Conservation (phyloP, 1,140 invertebrate genomes). For the Tenebrio molitor region DNA sequence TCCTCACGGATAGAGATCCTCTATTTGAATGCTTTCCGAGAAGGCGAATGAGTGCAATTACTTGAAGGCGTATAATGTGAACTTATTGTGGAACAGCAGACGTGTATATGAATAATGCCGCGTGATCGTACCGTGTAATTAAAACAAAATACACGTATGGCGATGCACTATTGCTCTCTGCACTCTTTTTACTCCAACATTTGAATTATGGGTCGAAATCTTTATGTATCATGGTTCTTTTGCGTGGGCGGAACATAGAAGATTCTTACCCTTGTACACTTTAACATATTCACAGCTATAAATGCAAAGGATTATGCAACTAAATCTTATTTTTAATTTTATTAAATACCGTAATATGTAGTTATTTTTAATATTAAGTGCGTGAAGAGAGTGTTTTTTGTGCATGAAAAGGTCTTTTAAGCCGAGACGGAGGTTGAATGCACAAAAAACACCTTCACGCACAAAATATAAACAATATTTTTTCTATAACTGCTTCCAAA, state of each 20-base stretch:
- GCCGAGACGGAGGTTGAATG: too few species aligned
- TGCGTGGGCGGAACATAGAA: conserved; percentile 27
- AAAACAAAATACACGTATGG: conserved; percentile 60
- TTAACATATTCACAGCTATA: background rate
- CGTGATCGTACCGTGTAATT: conserved; percentile 60
- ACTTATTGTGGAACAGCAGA: conserved; percentile 59
- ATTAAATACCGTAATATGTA: too few species aligned
- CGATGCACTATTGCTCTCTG: conserved; percentile 42
- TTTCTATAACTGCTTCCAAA: too few species aligned
- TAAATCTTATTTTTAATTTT: background rate
- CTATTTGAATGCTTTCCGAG: conserved; percentile 49
- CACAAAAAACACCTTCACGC: too few species aligned
- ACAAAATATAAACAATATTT: too few species aligned
- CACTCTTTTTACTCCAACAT: conserved; percentile 39
- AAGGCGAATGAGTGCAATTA: conserved; percentile 60
- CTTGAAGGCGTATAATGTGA: conserved; percentile 59
- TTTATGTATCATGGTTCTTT: conserved; percentile 39
- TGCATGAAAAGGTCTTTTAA: too few species aligned
- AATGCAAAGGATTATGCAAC: background rate
- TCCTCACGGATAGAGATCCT: conserved; percentile 41
- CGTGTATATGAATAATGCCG: conserved; percentile 61
- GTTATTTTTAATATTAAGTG: too few species aligned
- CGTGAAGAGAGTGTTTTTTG: too few species aligned
- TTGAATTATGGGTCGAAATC: conserved; percentile 41
- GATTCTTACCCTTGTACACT: background rate